Conservation (phyloP, 2,888 invertebrate species). For the Malthinus flaveolus region DNA sequence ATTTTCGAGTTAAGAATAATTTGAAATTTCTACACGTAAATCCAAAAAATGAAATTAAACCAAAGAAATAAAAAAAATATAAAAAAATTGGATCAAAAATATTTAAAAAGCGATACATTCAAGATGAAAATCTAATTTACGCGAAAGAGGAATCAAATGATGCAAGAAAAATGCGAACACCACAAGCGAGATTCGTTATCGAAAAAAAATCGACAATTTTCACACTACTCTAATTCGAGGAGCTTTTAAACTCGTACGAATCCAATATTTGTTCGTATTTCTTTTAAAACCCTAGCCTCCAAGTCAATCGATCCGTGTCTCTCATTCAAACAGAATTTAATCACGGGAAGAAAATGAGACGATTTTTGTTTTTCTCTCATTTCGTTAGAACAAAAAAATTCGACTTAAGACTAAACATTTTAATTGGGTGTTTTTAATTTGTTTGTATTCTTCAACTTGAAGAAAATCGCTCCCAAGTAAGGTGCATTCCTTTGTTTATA, state of each 20-base stretch:
- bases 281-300: conserved; percentile 9
- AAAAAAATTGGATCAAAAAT: too few species aligned
- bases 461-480: not conserved
- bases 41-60: too few species aligned
- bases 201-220: conserved; percentile 16
- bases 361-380: not conserved
- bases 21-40: too few species aligned
- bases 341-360: conserved; percentile 8
- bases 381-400: too few species aligned
- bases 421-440: too few species aligned
- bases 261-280: conserved; percentile 16
- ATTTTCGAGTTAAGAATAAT: too few species aligned
- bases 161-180: conserved; percentile 6
- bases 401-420: too few species aligned
- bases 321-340: conserved; percentile 15
- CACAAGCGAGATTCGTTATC: conserved; percentile 11
- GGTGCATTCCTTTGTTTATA: not conserved
- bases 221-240: conserved; percentile 13
- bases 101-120: too few species aligned
- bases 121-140: not conserved
- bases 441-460: not conserved
- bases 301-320: conserved; percentile 13
- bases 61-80: too few species aligned
- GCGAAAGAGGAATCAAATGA: conserved; percentile 9
- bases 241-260: conserved; percentile 4